Evolutionary conservation across 2,113 vertebrate genomes (phyloP).

Genomic region (Hypomesus transpacificus): DNA sequence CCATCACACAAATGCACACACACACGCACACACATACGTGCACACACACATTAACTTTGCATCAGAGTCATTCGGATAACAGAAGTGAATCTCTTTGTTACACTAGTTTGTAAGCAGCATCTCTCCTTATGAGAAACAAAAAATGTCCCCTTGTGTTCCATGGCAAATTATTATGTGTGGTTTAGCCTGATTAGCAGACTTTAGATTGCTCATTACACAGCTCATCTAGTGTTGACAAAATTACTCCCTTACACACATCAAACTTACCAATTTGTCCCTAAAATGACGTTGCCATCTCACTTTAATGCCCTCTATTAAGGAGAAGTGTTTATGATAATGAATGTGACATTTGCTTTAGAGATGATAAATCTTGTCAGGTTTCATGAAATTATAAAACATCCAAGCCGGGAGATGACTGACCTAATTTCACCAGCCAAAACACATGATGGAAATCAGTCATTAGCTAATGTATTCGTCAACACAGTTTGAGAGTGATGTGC

Average conservation of each 20-base stretch:
- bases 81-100: background rate
- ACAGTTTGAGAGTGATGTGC: background rate
- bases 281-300: background rate
- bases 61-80: no score
- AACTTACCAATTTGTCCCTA: conserved; percentile 28
- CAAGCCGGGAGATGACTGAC: conserved; percentile 17
- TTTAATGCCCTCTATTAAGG: conserved; percentile 16
- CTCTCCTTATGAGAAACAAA: background rate
- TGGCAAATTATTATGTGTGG: background rate
- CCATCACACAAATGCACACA: no score
- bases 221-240: conserved; percentile 15
- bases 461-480: background rate
- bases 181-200: background rate
- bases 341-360: conserved; percentile 26
- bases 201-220: conserved; percentile 36
- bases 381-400: conserved; percentile 11
- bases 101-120: background rate
- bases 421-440: conserved; percentile 23
- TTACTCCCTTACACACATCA: conserved; percentile 16
- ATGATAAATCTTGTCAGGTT: conserved; percentile 9
- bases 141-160: conserved; percentile 3
- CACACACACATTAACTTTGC: no score
- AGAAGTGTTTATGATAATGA: conserved; percentile 22
- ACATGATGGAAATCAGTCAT: background rate
- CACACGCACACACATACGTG: no score